Conservation (phyloP, 1,140 invertebrate genomes). For the Ectropis grisescens region DNA sequence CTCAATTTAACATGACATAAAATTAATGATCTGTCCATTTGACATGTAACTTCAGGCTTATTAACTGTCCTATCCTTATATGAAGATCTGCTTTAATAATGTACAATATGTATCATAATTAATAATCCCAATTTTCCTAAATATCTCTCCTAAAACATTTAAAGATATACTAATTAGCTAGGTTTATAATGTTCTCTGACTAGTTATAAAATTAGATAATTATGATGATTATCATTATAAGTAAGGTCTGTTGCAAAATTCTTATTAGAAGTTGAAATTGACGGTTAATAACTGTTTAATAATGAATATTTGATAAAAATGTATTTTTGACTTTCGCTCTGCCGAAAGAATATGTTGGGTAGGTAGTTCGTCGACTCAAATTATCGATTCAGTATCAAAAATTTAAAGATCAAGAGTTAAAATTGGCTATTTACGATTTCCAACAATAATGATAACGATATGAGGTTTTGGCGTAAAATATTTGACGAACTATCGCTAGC, state of each 20-base stretch:
- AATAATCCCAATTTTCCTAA: not conserved
- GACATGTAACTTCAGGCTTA: not conserved
- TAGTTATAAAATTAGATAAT: slow-evolving; percentile 18
- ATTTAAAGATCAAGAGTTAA: not conserved
- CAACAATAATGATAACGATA: too few species aligned
- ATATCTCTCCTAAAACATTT: not conserved
- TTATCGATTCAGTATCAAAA: not conserved
- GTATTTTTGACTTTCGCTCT: too few species aligned
- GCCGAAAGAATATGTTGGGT: too few species aligned
- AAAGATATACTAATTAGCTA: slow-evolving; percentile 18
- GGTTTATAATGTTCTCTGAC: slow-evolving; percentile 27
- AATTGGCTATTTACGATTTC: not conserved
- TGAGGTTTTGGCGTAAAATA: too few species aligned
- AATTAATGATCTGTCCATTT: not conserved
- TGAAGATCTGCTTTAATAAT: not conserved
- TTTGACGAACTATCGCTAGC: too few species aligned
- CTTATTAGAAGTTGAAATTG: slow-evolving; percentile 20
- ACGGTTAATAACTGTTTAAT: slow-evolving; percentile 1
- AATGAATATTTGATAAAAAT: not conserved
- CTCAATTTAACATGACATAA: too few species aligned
- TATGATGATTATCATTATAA: slow-evolving; percentile 30
- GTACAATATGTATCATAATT: not conserved
- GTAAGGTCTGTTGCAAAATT: slow-evolving; percentile 35
- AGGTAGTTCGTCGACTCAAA: too few species aligned
- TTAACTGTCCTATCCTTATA: not conserved